Evolutionary conservation across 1,140 invertebrate genomes (phyloP).

Genomic region (Drosophila pandora): DNA sequence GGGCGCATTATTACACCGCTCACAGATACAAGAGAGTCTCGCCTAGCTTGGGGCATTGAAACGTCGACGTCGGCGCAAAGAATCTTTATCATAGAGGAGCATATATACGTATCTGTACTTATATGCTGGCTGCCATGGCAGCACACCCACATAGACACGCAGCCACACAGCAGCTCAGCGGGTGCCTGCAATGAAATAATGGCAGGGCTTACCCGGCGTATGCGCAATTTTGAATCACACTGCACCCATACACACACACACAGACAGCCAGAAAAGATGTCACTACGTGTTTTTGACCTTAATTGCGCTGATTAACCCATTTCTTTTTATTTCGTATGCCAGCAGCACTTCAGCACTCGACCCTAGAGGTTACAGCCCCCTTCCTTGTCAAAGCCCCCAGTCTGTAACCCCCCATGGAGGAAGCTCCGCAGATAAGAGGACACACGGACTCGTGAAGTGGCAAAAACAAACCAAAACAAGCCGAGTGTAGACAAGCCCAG

Average conservation of each 20-base stretch:
- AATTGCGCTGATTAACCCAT: constrained; percentile 77
- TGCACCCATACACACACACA: constrained; percentile 22
- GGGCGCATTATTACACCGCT: background rate
- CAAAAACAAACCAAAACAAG: constrained; percentile 33
- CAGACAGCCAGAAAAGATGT: constrained; percentile 15
- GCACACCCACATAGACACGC: constrained; percentile 1
- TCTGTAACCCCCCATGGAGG: constrained; percentile 14
- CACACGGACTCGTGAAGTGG: constrained; percentile 4
- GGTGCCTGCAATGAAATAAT: constrained; percentile 66
- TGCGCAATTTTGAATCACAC: constrained; percentile 70
- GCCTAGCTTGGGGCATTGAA: constrained; percentile 12
- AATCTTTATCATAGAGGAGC: constrained; percentile 11
- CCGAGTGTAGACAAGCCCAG: background rate
- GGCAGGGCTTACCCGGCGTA: constrained; percentile 70
- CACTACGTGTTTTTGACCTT: constrained; percentile 75
- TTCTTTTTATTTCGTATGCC: constrained; percentile 53
- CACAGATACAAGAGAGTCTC: constrained; percentile 7
- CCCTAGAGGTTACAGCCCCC: constrained; percentile 28
- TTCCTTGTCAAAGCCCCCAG: background rate
- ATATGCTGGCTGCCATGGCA: background rate
- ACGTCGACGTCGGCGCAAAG: constrained; percentile 67
- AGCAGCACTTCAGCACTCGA: constrained; percentile 49
- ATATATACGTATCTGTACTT: background rate
- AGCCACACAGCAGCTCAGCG: constrained; percentile 23
- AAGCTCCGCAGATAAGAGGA: constrained; percentile 34